Evolutionary conservation across 2,797 vertebrate species (phyloP), one percentile per base, ranked within the genome.

Genomic region (Enteromius afrohamiltoni): DNA sequence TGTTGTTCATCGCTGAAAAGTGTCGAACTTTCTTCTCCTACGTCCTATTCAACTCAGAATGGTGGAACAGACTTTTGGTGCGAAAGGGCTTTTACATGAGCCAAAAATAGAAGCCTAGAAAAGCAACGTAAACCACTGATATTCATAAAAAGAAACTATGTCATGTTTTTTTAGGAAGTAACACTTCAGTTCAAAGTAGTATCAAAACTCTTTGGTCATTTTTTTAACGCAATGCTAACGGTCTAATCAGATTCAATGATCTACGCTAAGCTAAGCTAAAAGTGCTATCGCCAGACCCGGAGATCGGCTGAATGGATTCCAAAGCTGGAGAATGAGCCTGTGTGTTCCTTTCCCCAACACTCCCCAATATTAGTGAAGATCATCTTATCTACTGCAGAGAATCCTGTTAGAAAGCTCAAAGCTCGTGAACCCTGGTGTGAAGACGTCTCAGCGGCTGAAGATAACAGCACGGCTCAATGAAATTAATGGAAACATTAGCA

Each of bases 401-500:
- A 51, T 51, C 49, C 49, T 51, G 49, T 19, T 51, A 51, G 17
- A 53, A 21, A 21, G 37, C 37, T 26, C 23, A 5, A 60, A 60
- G 11, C 11, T 62, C 23, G 0, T 29, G 2, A 29, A 29, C 6
- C 26, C 60, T 6, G 14, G 13, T 16, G 60, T 16, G 60, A 31
- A 29, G 6, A 29, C 1, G 23, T 62, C 26, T 62, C 60, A 29
- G 60, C 60, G 21, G 16, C 26, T 53, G 29, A 13, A 53, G 40
- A 34, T 34, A 47, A 45, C 34, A 8, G 7, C 55, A 13, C 82
- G 83, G 76, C 84, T 86, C 29, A 53, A 3, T 62, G 9, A 67
- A 40, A 42, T 19, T 53, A 82, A 8, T 60, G 71, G 65, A 78
- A 85, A 82, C 64, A 62, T 68, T 23, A 84, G 58, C 23, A 31